Percentiles rank a stretch among this genome's conserved stretches.
Evolutionary conservation across 2,888 invertebrate species (phyloP).

Genomic region (Lepidochrysops patricia): DNA sequence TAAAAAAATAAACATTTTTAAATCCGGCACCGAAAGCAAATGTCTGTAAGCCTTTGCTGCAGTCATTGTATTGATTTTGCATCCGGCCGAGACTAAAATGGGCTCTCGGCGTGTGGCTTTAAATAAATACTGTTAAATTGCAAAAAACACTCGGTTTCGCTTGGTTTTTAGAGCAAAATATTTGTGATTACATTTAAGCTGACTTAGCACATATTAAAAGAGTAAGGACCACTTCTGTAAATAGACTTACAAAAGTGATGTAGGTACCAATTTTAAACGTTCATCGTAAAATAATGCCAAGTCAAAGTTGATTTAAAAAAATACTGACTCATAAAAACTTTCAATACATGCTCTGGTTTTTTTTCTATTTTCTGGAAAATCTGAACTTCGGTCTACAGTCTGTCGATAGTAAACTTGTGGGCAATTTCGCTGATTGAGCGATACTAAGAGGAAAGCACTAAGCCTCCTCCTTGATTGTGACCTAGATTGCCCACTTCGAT

Average conservation of each 20-base stretch:
- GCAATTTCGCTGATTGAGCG: conserved; percentile 8
- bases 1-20: conserved; percentile 29
- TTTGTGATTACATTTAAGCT: background rate
- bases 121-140: conserved; percentile 9
- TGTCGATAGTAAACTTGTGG: background rate
- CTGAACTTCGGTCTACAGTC: background rate
- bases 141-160: background rate
- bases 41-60: conserved; percentile 50
- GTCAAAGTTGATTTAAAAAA: too few relatives aligned
- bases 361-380: background rate
- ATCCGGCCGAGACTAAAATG: conserved; percentile 55
- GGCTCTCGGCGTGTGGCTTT: conserved; percentile 25
- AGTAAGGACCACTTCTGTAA: too few relatives aligned
- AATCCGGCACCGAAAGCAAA: conserved; percentile 33
- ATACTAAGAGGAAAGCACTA: background rate
- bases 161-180: background rate
- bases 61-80: conserved; percentile 65
- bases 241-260: too few relatives aligned
- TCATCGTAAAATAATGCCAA: too few relatives aligned
- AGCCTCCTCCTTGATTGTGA: conserved; percentile 8
- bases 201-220: too few relatives aligned
- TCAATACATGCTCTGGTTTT: too few relatives aligned
- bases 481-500: conserved; percentile 10
- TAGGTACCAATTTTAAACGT: too few relatives aligned
- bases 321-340: too few relatives aligned